Evolutionary conservation across 2,797 vertebrate species (phyloP).

Genomic region (Fistularia commersonii): DNA sequence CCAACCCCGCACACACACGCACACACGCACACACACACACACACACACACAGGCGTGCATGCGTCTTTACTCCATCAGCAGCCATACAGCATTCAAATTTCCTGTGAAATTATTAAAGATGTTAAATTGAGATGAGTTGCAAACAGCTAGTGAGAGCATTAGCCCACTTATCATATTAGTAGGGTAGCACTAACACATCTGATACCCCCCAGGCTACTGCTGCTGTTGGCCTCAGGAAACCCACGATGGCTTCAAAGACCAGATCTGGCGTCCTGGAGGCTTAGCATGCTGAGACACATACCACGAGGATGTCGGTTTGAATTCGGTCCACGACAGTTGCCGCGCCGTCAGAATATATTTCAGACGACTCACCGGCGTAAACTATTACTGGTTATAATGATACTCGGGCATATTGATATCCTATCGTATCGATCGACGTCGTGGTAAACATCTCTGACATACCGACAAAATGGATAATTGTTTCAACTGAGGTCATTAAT

Average conservation of each 20-base stretch:
- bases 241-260: constrained; percentile 62
- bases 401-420: too few species aligned
- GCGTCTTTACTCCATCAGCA: constrained; percentile 64
- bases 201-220: constrained; percentile 63
- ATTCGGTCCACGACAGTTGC: constrained; percentile 49
- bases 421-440: too few species aligned
- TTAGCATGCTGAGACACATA: constrained; percentile 58
- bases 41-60: constrained; percentile 31
- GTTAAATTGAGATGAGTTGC: constrained; percentile 78
- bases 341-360: constrained; percentile 35
- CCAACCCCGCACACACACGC: constrained; percentile 24
- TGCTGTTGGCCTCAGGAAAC: constrained; percentile 61
- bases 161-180: constrained; percentile 80
- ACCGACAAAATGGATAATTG: not conserved
- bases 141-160: constrained; percentile 72
- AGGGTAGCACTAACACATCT: constrained; percentile 54
- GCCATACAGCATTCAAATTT: constrained; percentile 68
- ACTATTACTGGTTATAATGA: constrained; percentile 35
- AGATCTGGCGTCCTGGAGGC: constrained; percentile 63
- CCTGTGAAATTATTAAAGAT: constrained; percentile 78
- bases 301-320: constrained; percentile 55
- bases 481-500: not conserved
- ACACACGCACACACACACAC: constrained; percentile 12
- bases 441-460: too few species aligned
- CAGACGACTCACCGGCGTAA: constrained; percentile 29